Conservation (phyloP, 1,140 invertebrate species). For the Calosoma granatense region DNA sequence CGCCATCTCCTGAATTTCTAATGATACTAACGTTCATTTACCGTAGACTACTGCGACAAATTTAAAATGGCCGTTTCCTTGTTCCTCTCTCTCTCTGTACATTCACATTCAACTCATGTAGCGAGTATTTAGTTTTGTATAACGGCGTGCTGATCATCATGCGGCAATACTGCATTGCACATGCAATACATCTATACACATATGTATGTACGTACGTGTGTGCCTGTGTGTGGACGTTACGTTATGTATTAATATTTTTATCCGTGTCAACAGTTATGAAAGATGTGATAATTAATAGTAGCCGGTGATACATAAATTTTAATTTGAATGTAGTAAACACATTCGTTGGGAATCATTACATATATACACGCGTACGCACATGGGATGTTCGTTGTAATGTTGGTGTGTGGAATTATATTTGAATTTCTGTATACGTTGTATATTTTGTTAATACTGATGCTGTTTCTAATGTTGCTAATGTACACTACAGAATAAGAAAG, state of each 20-base stretch:
- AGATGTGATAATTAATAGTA: background rate
- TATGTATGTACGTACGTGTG: background rate
- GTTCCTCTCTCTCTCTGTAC: no score
- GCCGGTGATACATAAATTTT: background rate
- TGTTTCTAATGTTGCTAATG: no score
- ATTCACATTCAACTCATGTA: conserved; percentile 13
- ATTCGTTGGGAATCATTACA: background rate
- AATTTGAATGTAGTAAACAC: background rate
- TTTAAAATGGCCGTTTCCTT: conserved; percentile 18
- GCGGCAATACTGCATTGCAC: background rate
- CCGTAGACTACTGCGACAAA: no score
- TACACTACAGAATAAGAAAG: background rate
- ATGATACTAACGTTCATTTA: no score
- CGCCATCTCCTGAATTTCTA: no score
- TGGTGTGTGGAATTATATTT: no score
- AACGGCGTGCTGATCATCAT: background rate
- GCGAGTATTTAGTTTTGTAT: conserved; percentile 8
- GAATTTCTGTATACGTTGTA: no score
- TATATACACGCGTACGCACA: no score
- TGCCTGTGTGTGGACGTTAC: background rate
- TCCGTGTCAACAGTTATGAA: background rate
- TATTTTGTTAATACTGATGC: no score
- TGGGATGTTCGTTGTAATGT: no score
- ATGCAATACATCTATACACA: background rate
- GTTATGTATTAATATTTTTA: background rate